phyloP scores from a whole-genome alignment of 1,140 invertebrate genomes.

The Oscheius sp. region DNA sequence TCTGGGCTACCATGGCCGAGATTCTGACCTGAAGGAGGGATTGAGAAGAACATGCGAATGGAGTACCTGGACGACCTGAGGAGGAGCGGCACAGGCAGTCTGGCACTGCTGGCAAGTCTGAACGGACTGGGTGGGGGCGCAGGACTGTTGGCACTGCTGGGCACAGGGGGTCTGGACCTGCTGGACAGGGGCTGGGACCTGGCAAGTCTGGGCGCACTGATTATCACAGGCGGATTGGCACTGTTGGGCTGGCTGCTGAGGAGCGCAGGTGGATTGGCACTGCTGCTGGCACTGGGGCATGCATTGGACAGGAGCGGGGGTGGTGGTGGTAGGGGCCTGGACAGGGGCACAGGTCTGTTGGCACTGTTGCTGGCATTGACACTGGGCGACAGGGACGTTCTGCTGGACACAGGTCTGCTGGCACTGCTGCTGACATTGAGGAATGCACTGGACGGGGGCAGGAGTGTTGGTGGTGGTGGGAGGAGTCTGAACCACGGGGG shows the following conservation, averaged over 20 bases:
- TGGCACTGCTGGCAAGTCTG: constrained; percentile 24
- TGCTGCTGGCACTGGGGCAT: neutral
- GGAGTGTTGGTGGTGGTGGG: neutral
- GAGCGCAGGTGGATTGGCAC: neutral
- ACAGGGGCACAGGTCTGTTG: neutral
- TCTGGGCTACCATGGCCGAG: constrained; percentile 9
- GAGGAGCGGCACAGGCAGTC: constrained; percentile 5
- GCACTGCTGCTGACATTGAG: constrained; percentile 5
- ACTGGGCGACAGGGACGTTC: neutral
- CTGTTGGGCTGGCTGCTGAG: constrained; percentile 5
- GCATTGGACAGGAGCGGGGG: neutral
- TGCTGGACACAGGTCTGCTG: constrained; percentile 10
- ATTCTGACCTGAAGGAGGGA: neutral
- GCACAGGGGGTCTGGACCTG: neutral
- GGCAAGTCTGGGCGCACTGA: constrained; percentile 21
- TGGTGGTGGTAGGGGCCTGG: neutral
- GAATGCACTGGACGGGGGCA: constrained; percentile 5
- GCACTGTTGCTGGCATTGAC: constrained; percentile 27
- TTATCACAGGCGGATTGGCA: constrained; percentile 19
- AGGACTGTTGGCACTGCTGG: constrained; percentile 26
- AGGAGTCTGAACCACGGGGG: too few relatives aligned
- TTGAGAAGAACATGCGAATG: too few relatives aligned
- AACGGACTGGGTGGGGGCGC: constrained; percentile 10
- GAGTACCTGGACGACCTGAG: too few relatives aligned
- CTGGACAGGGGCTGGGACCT: neutral